Percentiles rank a stretch among this genome's conserved stretches.
These are phyloP conservation scores for Camponotus floridanus DNA, from an alignment of 1,140 invertebrate genomes.

Conservation along the genomic window DNA sequence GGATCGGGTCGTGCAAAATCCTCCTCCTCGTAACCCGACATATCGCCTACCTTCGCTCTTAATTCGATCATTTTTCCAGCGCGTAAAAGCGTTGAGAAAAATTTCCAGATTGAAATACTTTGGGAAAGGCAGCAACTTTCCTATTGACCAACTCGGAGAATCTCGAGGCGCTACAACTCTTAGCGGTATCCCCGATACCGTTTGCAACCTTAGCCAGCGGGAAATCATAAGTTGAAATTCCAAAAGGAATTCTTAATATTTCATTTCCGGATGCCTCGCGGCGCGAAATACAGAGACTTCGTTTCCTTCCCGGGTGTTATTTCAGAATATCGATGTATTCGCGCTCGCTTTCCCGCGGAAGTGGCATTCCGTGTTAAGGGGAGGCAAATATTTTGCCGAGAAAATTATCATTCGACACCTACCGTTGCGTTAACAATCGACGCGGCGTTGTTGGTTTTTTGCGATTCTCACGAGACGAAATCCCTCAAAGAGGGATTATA, in stretches of 20 bases:
- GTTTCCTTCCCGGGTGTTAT: constrained; percentile 29
- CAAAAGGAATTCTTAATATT: constrained; percentile 62
- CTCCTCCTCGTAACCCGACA: neutral
- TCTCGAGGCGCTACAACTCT: constrained; percentile 20
- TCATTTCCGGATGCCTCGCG: constrained; percentile 53
- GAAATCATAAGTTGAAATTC: constrained; percentile 62
- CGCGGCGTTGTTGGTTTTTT: neutral
- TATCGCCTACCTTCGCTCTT: neutral
- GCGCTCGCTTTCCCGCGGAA: constrained; percentile 10
- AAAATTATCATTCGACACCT: neutral
- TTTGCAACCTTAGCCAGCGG: constrained; percentile 45
- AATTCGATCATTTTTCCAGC: neutral
- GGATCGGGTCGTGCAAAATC: neutral
- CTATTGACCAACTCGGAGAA: neutral
- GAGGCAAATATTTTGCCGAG: neutral
- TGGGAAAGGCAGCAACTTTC: neutral
- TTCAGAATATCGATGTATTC: constrained; percentile 51
- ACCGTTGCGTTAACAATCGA: neutral
- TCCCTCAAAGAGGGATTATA: neutral
- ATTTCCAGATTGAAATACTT: constrained; percentile 12
- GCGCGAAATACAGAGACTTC: constrained; percentile 58
- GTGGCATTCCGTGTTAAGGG: neutral
- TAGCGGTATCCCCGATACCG: constrained; percentile 41
- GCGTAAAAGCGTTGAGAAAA: neutral
- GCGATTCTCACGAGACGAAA: neutral